These are phyloP conservation scores for Notothenia rossii DNA, from an alignment of 2,113 vertebrate species.

Conservation along the genomic window DNA sequence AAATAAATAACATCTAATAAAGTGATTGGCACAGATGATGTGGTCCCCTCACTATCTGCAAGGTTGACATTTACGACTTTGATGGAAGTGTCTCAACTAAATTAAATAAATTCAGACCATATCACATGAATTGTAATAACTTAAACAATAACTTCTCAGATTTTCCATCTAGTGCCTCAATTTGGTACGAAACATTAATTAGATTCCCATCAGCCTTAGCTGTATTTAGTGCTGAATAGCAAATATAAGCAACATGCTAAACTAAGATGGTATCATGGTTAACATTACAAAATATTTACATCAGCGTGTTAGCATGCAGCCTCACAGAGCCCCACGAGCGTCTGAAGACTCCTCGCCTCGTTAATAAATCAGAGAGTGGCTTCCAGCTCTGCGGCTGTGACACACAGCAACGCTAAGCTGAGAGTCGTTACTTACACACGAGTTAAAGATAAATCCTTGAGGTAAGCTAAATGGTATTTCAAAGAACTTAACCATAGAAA, in stretches of 20 bases:
- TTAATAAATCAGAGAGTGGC: conserved; percentile 22
- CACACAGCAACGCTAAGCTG: conserved; percentile 14
- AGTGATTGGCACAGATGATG: not conserved
- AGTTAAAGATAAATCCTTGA: not conserved
- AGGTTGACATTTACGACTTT: not conserved
- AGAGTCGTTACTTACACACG: not conserved
- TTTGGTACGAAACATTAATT: not conserved
- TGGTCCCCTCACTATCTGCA: not conserved
- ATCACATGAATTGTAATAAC: not conserved
- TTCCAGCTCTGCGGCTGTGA: conserved; percentile 11
- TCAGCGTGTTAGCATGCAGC: not conserved
- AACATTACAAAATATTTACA: not conserved
- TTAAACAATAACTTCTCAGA: not conserved
- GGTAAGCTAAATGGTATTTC: not conserved
- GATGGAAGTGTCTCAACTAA: not conserved
- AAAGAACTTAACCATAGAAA: conserved; percentile 13
- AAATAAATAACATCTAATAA: not conserved
- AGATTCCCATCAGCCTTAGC: not conserved
- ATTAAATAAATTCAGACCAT: no score
- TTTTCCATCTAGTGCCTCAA: not conserved
- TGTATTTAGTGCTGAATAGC: not conserved
- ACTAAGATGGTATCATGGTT: not conserved
- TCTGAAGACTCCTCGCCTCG: not conserved
- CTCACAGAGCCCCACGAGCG: not conserved
- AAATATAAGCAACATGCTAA: not conserved